A percentile compares a stretch with the other conserved stretches of the same genome.
Evolutionary conservation across 2,797 vertebrate genomes (phyloP).

Genomic region (Chromobotia macracanthus): DNA sequence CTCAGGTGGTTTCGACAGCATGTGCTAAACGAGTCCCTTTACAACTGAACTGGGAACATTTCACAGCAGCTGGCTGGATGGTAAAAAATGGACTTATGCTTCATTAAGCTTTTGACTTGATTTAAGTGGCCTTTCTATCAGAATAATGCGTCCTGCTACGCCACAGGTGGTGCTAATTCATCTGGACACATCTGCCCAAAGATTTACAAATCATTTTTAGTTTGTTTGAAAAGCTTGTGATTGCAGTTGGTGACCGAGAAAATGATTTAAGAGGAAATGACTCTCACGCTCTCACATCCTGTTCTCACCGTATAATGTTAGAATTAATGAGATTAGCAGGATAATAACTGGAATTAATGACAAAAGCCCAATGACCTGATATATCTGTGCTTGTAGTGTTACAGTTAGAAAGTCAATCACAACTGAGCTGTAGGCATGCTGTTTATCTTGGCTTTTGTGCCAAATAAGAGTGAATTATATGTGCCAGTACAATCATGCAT

Average conservation of each 20-base stretch:
- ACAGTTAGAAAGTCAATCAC: background rate
- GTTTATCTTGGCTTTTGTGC: slow-evolving; percentile 61
- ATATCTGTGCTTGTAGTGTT: background rate
- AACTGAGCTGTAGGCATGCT: slow-evolving; percentile 40
- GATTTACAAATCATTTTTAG: slow-evolving; percentile 22
- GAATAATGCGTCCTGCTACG: background rate
- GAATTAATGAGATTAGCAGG: slow-evolving; percentile 2
- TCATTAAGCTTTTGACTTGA: slow-evolving; percentile 25
- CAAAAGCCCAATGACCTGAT: background rate
- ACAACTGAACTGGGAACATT: slow-evolving; percentile 56
- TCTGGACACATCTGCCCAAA: slow-evolving; percentile 56
- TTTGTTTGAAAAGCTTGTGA: slow-evolving; percentile 21
- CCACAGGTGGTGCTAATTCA: slow-evolving; percentile 53
- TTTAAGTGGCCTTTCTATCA: slow-evolving; percentile 27
- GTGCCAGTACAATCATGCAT: slow-evolving; percentile 37
- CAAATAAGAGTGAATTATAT: slow-evolving; percentile 45
- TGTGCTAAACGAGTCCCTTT: slow-evolving; percentile 53
- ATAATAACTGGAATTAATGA: slow-evolving; percentile 26
- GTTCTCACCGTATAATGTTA: background rate
- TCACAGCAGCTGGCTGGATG: slow-evolving; percentile 68
- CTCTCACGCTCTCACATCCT: background rate
- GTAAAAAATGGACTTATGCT: slow-evolving; percentile 58
- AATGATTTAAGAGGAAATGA: background rate
- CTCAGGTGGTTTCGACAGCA: slow-evolving; percentile 19
- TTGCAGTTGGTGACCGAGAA: slow-evolving; percentile 3